Base-by-base conservation (phyloP, 2,888 invertebrate genomes). In the Acanthosepion pharaonis region DNA sequence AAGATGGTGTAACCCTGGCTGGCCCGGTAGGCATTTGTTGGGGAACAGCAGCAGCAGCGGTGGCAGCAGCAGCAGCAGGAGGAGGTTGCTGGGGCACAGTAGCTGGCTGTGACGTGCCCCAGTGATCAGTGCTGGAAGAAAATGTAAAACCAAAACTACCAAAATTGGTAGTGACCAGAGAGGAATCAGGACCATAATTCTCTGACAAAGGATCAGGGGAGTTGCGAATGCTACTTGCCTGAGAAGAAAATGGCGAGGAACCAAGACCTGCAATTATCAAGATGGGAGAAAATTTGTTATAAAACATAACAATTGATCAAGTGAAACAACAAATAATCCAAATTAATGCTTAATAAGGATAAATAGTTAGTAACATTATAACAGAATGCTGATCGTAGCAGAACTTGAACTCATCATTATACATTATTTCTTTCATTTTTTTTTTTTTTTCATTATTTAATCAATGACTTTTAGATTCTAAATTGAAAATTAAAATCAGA, bases 191-290 rank as follows among this genome's bases (percentile, higher is more conserved):
- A 28, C 94, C 59, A 59, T 95, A 95, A 20, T 95, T 94, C 91
- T 96, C 96, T 18, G 95, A 95, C 48, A 95, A 95, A 5, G 96
- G 96, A 94, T 97, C 96, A n/a, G 97, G 97, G 3, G 97, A 97
- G 95, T 96, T 96, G 51, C 97, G 95, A 92, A 97, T 96, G 94
- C 96, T 97, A 95, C 96, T 96, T 5, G 96, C 96, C 92, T 96
- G 96, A 6, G 97, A 97, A 18, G 96, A 96, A 94, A 97, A 97
- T 49, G 97, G 97, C 18, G 97, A 97, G 18, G 97, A 96, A 23
- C 96, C 96, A 92, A 96, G 94, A 95, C 97, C 97, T 97, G 94
- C 64, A 95, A 95, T 5, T 42, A 42, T 42, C 42, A 91, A 94
- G 42, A 91, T 4, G 9, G 23, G 20, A 42, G 59, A 59, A 59